A percentile compares a stretch with the other conserved stretches of the same genome.
These are phyloP conservation scores for Lutjanus argentimaculatus DNA, from an alignment of 2,797 vertebrate genomes.

Conservation along the genomic window DNA sequence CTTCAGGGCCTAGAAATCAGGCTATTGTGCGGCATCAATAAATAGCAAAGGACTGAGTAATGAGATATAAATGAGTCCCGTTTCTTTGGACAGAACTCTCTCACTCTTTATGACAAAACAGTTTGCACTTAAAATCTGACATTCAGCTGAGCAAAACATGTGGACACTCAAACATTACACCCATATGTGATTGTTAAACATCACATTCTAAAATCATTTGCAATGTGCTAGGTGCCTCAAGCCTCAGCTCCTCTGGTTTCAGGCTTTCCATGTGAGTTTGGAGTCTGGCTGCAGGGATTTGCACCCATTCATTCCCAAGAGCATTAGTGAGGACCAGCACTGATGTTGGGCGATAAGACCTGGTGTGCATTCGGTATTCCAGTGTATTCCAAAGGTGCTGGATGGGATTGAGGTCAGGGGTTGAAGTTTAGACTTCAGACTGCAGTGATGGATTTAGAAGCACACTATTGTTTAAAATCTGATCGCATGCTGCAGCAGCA, in stretches of 20 bases:
- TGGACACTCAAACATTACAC: background rate
- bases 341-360: too few species aligned
- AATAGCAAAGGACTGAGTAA: background rate
- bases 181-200: background rate
- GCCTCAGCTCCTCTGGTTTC: background rate
- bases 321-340: too few species aligned
- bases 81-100: background rate
- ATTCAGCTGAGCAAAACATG: background rate
- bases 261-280: background rate
- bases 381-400: background rate
- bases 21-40: background rate
- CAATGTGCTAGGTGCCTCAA: background rate
- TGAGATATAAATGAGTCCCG: constrained; percentile 4
- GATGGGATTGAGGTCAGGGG: background rate
- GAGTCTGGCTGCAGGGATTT: background rate
- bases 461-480: background rate
- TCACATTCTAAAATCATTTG: background rate
- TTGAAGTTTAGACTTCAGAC: background rate
- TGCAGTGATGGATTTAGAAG: background rate
- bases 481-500: background rate
- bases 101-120: background rate
- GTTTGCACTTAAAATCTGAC: too few species aligned
- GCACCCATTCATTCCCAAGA: background rate
- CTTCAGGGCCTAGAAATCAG: too few species aligned
- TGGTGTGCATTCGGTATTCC: too few species aligned